Percentiles rank a stretch among this genome's conserved stretches.
Evolutionary conservation across 2,113 vertebrate genomes (phyloP).

Genomic region (Grantiella picta): DNA sequence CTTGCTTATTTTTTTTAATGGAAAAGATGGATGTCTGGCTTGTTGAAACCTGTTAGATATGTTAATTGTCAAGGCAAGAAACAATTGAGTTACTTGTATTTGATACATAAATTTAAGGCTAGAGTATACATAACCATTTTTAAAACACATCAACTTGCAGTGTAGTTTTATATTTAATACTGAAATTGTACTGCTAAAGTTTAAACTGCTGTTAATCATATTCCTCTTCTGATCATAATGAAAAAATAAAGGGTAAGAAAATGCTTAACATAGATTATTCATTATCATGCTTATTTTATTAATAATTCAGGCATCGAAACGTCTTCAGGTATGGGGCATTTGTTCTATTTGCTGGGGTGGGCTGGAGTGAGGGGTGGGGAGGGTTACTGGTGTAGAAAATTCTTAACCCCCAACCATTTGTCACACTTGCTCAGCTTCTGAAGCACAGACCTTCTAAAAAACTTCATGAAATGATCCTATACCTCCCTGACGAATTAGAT

Average conservation of each 20-base stretch:
- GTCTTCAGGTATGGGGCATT: not conserved
- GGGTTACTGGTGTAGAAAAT: not conserved
- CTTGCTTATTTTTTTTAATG: slow-evolving; percentile 66
- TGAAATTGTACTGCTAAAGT: slow-evolving; percentile 69
- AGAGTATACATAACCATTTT: slow-evolving; percentile 69
- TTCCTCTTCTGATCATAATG: slow-evolving; percentile 68
- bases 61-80: slow-evolving; percentile 66
- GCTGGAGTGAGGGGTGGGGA: not conserved
- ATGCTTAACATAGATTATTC: slow-evolving; percentile 65
- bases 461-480: not conserved
- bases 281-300: slow-evolving; percentile 68
- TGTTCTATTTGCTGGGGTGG: not conserved
- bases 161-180: slow-evolving; percentile 72
- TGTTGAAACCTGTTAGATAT: slow-evolving; percentile 63
- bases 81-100: slow-evolving; percentile 59
- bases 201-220: slow-evolving; percentile 70
- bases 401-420: not conserved
- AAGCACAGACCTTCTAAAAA: not conserved
- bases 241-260: slow-evolving; percentile 71
- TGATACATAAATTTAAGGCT: slow-evolving; percentile 65
- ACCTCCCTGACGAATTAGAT: rapidly evolving
- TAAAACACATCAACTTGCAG: slow-evolving; percentile 68
- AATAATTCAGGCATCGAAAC: not conserved
- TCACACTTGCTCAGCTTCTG: not conserved
- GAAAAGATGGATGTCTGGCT: slow-evolving; percentile 67